A percentile compares a stretch with the other conserved stretches of the same genome.
These are phyloP conservation scores for Halcyon chelicuti DNA, from an alignment of 2,797 vertebrate species.

Conservation along the genomic window DNA sequence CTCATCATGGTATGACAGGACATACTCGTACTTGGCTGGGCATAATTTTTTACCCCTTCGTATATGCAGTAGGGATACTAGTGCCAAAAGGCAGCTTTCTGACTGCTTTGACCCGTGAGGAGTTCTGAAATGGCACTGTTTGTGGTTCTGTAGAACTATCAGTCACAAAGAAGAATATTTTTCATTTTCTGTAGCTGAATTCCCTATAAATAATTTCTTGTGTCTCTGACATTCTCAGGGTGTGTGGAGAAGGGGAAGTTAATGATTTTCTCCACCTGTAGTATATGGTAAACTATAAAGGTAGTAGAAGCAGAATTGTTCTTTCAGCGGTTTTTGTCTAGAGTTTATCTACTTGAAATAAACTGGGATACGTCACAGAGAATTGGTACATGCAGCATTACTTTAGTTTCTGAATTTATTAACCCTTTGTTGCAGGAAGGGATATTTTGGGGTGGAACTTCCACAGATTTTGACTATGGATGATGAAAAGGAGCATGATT, in stretches of 20 bases:
- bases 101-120: neutral
- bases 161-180: neutral
- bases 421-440: neutral
- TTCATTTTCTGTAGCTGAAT: neutral
- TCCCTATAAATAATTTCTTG: accelerated
- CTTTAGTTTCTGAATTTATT: neutral
- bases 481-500: neutral
- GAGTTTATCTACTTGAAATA: neutral
- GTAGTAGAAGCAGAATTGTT: neutral
- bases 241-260: neutral
- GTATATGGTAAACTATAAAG: neutral
- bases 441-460: neutral
- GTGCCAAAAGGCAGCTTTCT: neutral
- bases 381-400: neutral
- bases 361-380: neutral
- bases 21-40: neutral
- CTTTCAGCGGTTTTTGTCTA: neutral
- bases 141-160: neutral
- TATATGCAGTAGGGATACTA: accelerated
- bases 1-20: neutral
- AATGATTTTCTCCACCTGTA: neutral
- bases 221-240: neutral
- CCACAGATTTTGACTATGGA: neutral
- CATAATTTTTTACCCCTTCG: neutral
- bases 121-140: neutral